A percentile compares a stretch with the other conserved stretches of the same genome.
Evolutionary conservation across 2,113 vertebrate genomes (phyloP).

Genomic region (Anseranas semipalmata): DNA sequence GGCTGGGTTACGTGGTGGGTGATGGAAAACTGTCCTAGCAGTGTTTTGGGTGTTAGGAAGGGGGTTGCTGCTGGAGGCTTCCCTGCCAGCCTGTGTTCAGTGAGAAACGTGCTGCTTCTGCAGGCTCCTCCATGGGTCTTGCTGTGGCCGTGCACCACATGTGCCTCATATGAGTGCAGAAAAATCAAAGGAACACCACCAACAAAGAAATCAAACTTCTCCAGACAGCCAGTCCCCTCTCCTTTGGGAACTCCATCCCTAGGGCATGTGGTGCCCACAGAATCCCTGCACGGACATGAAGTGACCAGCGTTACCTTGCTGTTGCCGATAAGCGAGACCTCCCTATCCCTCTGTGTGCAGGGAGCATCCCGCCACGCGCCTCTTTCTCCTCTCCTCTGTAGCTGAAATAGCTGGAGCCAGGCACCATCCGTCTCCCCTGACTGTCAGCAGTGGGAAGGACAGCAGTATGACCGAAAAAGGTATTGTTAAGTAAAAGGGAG

Average conservation of each 20-base stretch:
- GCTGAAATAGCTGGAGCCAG: constrained; percentile 47
- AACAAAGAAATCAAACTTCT: background rate
- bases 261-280: too few relatives aligned
- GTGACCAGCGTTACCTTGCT: background rate
- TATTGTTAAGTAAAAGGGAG: constrained; percentile 74
- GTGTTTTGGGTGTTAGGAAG: background rate
- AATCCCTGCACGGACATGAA: background rate
- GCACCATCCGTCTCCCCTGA: constrained; percentile 52
- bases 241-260: background rate
- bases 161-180: background rate
- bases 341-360: background rate
- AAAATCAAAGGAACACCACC: background rate
- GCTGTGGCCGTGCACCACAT: fast-evolving
- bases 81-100: background rate
- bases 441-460: constrained; percentile 46
- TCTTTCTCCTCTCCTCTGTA: background rate
- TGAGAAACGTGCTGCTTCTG: background rate
- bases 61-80: background rate
- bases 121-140: background rate
- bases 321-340: background rate
- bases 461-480: constrained; percentile 84
- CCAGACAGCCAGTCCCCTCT: background rate
- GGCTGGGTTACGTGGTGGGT: background rate
- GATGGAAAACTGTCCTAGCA: background rate
- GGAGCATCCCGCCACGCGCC: background rate